Evolutionary conservation across 2,797 vertebrate species (phyloP), one percentile per base, ranked within the genome.

Genomic region (Triplophysa bombifrons): DNA sequence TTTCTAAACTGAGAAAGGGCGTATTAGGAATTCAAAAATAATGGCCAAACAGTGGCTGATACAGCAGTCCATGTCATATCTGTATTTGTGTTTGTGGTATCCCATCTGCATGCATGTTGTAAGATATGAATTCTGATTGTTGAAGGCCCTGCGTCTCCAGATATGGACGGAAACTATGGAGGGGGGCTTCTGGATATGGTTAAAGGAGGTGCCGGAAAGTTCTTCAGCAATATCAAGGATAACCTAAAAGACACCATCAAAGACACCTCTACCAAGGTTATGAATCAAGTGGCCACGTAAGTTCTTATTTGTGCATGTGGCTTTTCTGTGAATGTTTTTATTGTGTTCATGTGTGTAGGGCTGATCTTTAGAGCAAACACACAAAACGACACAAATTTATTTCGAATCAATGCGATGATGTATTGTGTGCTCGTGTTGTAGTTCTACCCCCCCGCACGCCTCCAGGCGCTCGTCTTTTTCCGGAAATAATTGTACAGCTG

Each of bases 201-300:
- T 77, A 99, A 99, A 87, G 98, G 98, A 85, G 98, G 98, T 82
- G 98, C 98, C 0, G 98, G 98, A 67, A 95, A 98, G 84, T 97
- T 99, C 83, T 98, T 99, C 92, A 99, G 97, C 90, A 99, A 98
- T 90, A 92, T 99, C 68, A 99, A 99, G 88, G 98, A 99, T 91
- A 99, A 99, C 93, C 88, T 99, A 88, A 99, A 99, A 91, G 98
- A 99, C 87, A 99, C 98, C 13, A 92, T 99, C 86, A 99, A 99
- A 82, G 98, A 99, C 88, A 99, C 98, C 0, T 99, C 98, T 84
- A 96, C 96, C 74, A 97, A 99, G 92, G 98, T 99, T 85, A 98
- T 99, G 94, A 96, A 98, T 63, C 98, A 98, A 88, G 98, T 99
- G 50, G 92, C 96, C 92, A 99, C 96, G 98, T 99, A 93, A 82